Evolutionary conservation across 1,140 invertebrate genomes (phyloP).

Genomic region (Nomia melanderi): DNA sequence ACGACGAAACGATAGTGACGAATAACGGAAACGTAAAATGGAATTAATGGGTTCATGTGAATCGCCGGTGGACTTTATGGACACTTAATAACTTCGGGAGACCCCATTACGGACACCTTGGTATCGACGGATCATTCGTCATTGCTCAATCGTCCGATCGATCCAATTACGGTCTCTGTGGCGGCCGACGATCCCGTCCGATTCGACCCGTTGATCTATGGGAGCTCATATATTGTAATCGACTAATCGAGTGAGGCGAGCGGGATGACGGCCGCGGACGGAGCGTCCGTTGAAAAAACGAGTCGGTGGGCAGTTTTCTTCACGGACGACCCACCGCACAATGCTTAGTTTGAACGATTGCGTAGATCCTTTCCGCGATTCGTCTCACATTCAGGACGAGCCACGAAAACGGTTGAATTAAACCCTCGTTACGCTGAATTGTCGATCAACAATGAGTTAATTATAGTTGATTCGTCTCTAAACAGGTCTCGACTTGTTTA

Average conservation of each 20-base stretch:
- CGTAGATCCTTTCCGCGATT: constrained; percentile 1
- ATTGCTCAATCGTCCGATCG: constrained; percentile 65
- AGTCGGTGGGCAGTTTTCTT: constrained; percentile 13
- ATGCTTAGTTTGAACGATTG: constrained; percentile 37
- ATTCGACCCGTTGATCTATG: constrained; percentile 55
- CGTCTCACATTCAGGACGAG: background rate
- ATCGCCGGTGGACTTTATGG: constrained; percentile 47
- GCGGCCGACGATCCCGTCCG: constrained; percentile 48
- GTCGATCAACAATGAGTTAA: constrained; percentile 27
- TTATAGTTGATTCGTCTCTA: constrained; percentile 8
- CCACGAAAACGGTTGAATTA: constrained; percentile 2
- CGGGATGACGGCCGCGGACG: constrained; percentile 36
- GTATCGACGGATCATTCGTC: constrained; percentile 64
- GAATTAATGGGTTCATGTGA: constrained; percentile 55
- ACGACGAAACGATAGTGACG: constrained; percentile 18
- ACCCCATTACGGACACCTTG: constrained; percentile 60
- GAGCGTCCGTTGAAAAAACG: background rate
- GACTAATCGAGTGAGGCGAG: constrained; percentile 55
- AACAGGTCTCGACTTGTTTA: background rate
- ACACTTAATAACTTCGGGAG: constrained; percentile 60
- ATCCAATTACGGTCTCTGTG: constrained; percentile 66
- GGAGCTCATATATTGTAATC: constrained; percentile 58
- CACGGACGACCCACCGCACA: background rate
- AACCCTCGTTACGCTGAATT: constrained; percentile 34
- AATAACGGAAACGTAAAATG: constrained; percentile 55